Evolutionary conservation across 2,888 invertebrate species (phyloP), one percentile per base, ranked within the genome.

Genomic region (Sepiola atlantica): DNA sequence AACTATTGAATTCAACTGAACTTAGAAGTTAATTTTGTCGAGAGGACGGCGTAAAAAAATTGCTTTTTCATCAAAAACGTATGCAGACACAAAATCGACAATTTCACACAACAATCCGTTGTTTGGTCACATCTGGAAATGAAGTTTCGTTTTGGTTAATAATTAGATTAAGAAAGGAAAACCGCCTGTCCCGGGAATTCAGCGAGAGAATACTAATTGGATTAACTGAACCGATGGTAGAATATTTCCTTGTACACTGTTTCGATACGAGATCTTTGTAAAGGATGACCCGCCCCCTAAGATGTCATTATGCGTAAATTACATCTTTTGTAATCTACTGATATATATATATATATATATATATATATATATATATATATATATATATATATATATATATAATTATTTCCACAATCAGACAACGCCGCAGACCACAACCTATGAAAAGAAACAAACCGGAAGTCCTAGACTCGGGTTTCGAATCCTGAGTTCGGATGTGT

Each of bases 91-190:
- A 77, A 45, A 45, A 45, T 45, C 45, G 45, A 45, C 45, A 77
- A 16, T 77, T 77, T 77, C 77, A 77, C 77, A 32, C 77, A 77
- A 77, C n/a, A 45, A 77, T 77, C 77, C n/a, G 77, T n/a, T 77
- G 61, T 61, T 61, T 61, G 77, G 77, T n/a, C 77, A 77, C 77
- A 77, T 77, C 77, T 77, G 77, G 77, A 77, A 77, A n/a, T 77
- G n/a, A 77, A 77, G 77, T 77, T 77, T n/a, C 77, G 77, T n/a
- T 77, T 77, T 77, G n/a, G 77, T 18, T n/a, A 77, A 77, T 77
- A 77, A 77, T 77, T n/a, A n/a, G n/a, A 77, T 77, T 77, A 77
- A 18, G 2, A 32, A 18, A 77, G 32, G 32, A n/a, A 77, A 77
- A 77, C 77, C 32, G 77, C 32, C 77, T 77, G n/a, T 77, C 77